These are phyloP conservation scores for Diorhabda elongata DNA, from an alignment of 1,140 invertebrate genomes.

Conservation along the genomic window DNA sequence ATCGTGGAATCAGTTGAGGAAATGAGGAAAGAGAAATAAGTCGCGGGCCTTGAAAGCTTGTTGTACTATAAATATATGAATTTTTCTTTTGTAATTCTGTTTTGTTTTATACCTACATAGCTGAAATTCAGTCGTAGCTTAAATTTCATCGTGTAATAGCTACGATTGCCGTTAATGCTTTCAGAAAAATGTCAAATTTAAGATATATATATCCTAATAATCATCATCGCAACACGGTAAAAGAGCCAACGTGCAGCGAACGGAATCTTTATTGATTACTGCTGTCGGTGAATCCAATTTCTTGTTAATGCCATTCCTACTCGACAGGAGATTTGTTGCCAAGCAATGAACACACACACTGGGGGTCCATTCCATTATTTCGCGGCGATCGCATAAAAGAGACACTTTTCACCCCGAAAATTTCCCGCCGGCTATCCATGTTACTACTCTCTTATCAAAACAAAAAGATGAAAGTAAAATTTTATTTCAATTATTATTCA, in stretches of 20 bases:
- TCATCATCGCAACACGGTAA: background rate
- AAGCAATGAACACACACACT: background rate
- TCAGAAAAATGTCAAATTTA: background rate
- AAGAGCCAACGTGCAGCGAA: background rate
- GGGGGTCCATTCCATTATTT: conserved; percentile 1
- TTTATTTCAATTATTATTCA: background rate
- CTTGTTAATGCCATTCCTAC: background rate
- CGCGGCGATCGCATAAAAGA: background rate
- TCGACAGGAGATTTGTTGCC: conserved; percentile 1
- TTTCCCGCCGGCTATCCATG: background rate
- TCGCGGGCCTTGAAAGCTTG: too few relatives aligned
- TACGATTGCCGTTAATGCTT: conserved; percentile 6
- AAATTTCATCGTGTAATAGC: background rate
- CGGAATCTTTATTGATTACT: background rate
- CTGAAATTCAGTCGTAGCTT: background rate
- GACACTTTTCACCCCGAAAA: conserved; percentile 1
- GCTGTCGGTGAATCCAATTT: background rate
- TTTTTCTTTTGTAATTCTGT: too few relatives aligned
- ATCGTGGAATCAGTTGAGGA: too few relatives aligned
- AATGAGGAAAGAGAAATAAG: too few relatives aligned
- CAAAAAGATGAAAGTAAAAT: background rate
- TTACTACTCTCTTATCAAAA: background rate
- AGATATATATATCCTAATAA: background rate
- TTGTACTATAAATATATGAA: too few relatives aligned
- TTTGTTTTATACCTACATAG: too few relatives aligned